Evolutionary conservation across 1,140 invertebrate species (phyloP), one percentile per base, ranked within the genome.

Genomic region (Lerema accius): DNA sequence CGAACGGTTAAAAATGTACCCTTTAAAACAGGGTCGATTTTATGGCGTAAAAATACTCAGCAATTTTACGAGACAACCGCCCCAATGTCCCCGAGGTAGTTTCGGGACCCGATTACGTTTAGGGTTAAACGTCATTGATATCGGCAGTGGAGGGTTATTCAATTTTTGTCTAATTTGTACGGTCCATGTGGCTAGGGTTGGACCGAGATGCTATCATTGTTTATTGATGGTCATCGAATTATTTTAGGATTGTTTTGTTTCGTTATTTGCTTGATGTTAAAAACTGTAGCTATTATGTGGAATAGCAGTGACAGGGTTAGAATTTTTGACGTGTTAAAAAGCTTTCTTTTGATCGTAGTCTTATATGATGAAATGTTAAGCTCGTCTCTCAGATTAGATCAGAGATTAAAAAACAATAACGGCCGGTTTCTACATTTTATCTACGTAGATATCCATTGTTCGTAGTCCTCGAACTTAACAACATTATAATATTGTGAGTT

Each of bases 41-140:
- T 81, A 86, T 79, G 80, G 78, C 82, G 51, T 82, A 90, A 86
- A 89, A 88, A 88, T 86, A 86, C 81, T 81, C 82, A 73, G 76
- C 82, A 86, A 84, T 89, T 89, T 89, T 74, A 86, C 83, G 83
- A 80, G 76, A 79, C 72, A 76, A 74, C 71, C 78, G 3, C 10
- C 82, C 81, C 78, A 43, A 69, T 79, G 85, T 86, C 87, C 87
- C 87, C 73, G 78, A 90, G 87, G 87, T 90, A 86, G 87, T 90
- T 90, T 87, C 82, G 83, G 85, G 81, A 76, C 81, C 78, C 83
- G 82, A 90, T 90, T 89, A 88, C 82, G 78, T 88, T 84, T 86
- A 86, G 85, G 87, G 85, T 90, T 88, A 90, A 90, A 88, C 76
- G 83, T 85, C 84, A 88, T 87, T 90, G 87, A 88, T 90, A 90